phyloP scores from a whole-genome alignment of 2,888 invertebrate genomes.

The Patella depressa region DNA sequence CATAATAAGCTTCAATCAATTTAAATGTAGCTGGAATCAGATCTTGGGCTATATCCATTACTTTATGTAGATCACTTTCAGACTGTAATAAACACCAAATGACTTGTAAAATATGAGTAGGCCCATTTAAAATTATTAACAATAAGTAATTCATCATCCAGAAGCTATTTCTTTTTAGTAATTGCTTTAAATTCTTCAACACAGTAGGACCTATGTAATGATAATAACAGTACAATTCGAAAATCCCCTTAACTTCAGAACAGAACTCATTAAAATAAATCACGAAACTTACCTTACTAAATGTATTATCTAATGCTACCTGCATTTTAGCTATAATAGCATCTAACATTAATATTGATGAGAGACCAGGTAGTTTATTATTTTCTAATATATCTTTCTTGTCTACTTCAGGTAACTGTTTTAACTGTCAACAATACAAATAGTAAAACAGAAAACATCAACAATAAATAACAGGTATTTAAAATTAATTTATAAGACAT shows the following conservation, averaged over 20 bases:
- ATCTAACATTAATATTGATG: slow-evolving; percentile 83
- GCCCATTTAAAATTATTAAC: too few species aligned
- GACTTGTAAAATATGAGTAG: too few species aligned
- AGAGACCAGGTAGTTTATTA: slow-evolving; percentile 77
- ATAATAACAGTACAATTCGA: background rate
- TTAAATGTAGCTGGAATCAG: slow-evolving; percentile 67
- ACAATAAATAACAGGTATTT: too few species aligned
- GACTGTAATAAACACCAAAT: slow-evolving; percentile 8
- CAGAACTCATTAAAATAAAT: slow-evolving; percentile 38
- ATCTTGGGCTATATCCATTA: slow-evolving; percentile 66
- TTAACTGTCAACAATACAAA: slow-evolving; percentile 48
- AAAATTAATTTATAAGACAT: too few species aligned
- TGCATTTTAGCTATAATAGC: slow-evolving; percentile 83
- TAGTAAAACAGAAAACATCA: too few species aligned
- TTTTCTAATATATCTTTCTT: slow-evolving; percentile 52
- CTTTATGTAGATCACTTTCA: slow-evolving; percentile 60
- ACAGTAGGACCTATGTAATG: background rate
- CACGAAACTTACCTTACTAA: slow-evolving; percentile 69
- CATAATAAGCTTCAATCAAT: slow-evolving; percentile 66
- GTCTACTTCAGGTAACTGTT: slow-evolving; percentile 49
- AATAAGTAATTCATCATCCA: too few species aligned
- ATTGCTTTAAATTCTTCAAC: background rate
- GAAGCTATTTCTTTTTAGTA: too few species aligned
- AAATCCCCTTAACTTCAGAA: background rate
- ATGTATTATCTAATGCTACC: slow-evolving; percentile 78